Base-by-base conservation (phyloP, 2,888 invertebrate species). In the Phaedon cochleariae region DNA sequence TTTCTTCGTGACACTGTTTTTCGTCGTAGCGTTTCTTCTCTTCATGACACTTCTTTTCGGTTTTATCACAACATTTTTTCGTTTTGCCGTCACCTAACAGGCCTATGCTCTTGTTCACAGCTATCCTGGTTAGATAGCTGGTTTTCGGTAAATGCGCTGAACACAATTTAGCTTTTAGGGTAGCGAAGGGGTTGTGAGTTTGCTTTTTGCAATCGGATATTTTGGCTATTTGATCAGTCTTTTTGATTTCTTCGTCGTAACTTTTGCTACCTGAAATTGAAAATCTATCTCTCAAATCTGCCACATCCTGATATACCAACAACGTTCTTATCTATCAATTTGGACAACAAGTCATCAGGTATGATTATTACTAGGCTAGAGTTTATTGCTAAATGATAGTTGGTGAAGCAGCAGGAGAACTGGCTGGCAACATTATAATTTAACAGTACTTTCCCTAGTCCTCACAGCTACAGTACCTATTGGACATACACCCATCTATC, bases 131-230 rank as follows among this genome's bases (percentile, higher is more conserved):
- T 64, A 84, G 73, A 73, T 83, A 83, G 71, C 80, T 79, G 55
- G 82, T 80, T 75, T 83, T 84, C 63, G 84, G 82, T 71, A 84
- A 74, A 74, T 84, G 84, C 45, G 84, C 82, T 70, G 84, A 84
- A 77, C 84, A 84, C 73, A 84, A 72, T 78, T 84, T 84, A 15
- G 83, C 82, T 75, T 83, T 84, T 48, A 84, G 72, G 59, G 80
- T 81, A 48, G 84, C 82, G 66, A 84, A 83, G 17, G 83, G 81
- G 72, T 82, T 83, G 69, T 80, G 80, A 64, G 76, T 79, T 76
- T 80, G 78, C 67, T 79, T 80, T 65, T 79, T 79, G 68, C 73
- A 74, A 58, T 76, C 78, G 65, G 76, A 76, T 58, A 78, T 74
- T 79, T 82, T 81, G 77, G 81, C 80, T 78, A 80, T 76, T 76